Evolutionary conservation across 2,888 invertebrate species (phyloP), one percentile per base, ranked within the genome.

Genomic region (Rhyacophila evoluta): DNA sequence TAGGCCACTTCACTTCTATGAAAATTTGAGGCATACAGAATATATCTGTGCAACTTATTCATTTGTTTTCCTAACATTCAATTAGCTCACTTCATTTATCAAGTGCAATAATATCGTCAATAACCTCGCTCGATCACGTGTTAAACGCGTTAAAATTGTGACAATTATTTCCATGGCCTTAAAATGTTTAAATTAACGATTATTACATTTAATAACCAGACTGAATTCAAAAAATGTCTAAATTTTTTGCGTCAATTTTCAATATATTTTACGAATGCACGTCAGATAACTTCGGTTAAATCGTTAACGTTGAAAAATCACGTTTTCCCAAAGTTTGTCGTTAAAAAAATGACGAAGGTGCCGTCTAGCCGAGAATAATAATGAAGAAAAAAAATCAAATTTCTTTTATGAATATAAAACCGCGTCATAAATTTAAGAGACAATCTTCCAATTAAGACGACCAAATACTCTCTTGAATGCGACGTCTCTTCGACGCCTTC

Each of bases 371-470:
- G 55, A 15, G 55, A 55, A 55, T 55, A 55, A 25, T 55, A 55
- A 55, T 19, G 55, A 25, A 25, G n/a, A n/a, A 19, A 55, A 55
- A 41, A 55, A 55, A 55, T 55, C 55, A 55, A 55, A 55, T 55
- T 55, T 55, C 55, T 55, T 55, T 55, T 55, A 55, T 55, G 55
- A 55, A 55, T 55, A 55, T 55, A 55, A 55, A 55, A 55, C 55
- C 55, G 55, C 55, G 25, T 55, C 55, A 55, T 55, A 55, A 55
- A 55, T 55, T 55, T 55, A 25, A 55, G 55, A 55, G 55, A 55
- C 55, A 55, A 55, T 55, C 55, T 55, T 19, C 55, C 55, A 55
- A 55, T 55, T 55, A 55, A 55, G 55, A 55, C 55, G 19, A 55
- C 55, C 15, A 55, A 41, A 55, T 55, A 55, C 25, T 19, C 55